Evolutionary conservation across 2,113 vertebrate genomes (phyloP).

Genomic region (Saccopteryx bilineata): DNA sequence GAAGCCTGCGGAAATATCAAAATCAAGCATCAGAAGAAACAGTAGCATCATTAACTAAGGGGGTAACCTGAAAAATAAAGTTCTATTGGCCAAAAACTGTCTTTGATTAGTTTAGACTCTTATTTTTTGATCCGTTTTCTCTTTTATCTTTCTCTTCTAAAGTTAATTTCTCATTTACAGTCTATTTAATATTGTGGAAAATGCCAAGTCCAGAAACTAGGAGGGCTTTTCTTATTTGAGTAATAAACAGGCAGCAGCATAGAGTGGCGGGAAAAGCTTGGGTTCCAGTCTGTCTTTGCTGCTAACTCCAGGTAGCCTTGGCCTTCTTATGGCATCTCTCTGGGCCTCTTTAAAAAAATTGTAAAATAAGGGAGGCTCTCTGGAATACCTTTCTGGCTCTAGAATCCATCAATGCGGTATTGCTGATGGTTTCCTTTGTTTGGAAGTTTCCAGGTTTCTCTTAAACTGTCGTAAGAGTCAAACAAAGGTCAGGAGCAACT

Average conservation of each 20-base stretch:
- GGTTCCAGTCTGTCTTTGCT: neutral
- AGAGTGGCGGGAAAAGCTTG: neutral
- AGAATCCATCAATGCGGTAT: neutral
- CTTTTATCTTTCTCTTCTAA: constrained; percentile 43
- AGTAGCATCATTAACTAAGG: neutral
- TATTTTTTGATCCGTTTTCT: neutral
- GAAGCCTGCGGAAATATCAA: constrained; percentile 17
- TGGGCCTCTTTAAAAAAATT: neutral
- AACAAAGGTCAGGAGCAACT: constrained; percentile 4
- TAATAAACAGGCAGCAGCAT: neutral
- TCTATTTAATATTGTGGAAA: constrained; percentile 22
- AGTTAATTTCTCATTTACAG: constrained; percentile 29
- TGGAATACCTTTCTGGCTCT: neutral
- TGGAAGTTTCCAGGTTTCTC: constrained; percentile 46
- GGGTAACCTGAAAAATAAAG: constrained; percentile 68
- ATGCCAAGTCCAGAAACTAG: neutral
- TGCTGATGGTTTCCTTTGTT: neutral
- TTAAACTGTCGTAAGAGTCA: constrained; percentile 13
- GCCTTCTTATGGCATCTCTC: neutral
- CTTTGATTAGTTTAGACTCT: constrained; percentile 31
- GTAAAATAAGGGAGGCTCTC: neutral
- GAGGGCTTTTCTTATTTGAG: neutral
- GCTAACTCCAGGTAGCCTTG: neutral
- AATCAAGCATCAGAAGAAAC: neutral
- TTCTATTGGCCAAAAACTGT: neutral